Evolutionary conservation across 2,888 invertebrate species (phyloP), one percentile per base, ranked within the genome.

Genomic region (Cistogaster globosa): DNA sequence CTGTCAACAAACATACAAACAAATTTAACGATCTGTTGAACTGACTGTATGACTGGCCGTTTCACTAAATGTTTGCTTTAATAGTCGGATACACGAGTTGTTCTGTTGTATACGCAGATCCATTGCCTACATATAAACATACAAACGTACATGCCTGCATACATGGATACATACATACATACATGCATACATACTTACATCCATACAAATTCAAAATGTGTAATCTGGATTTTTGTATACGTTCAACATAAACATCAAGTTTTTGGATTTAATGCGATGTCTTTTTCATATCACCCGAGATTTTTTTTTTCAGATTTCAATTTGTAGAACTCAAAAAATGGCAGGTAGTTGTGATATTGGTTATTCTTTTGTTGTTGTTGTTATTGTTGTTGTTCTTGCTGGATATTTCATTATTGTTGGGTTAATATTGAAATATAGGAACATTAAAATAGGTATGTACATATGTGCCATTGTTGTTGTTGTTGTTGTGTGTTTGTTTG

Each of bases 271-370:
- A 80, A 80, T 74, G 67, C 74, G 80, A 80, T 74, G 80, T 72
- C 80, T 80, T 80, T 80, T 68, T 80, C 53, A 80, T 63, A 74
- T 80, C 80, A 80, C 74, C 74, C 67, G 53, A 80, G 57, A 79
- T 79, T 74, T 74, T 72, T 69, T 53, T 11, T 78, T 74, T 18
- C 26, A 58, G 72, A 72, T 76, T 82, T 76, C 69, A 69, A 75
- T 82, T 63, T 77, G 57, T 65, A 76, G 76, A 74, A 67, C 76
- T 76, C 45, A 83, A 65, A 81, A 69, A 83, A 65, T 65, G 71
- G 58, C 82, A 85, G 85, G 82, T 82, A 85, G 82, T 69, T 82
- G 69, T 71, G 75, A 75, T 85, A 80, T 80, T 67, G 74, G 78
- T 68, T 84, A 68, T 67, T 67, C 16, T 63, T 72, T 26, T 26